Evolutionary conservation across 2,113 vertebrate species (phyloP).

Genomic region (Paedocypris sp.): DNA sequence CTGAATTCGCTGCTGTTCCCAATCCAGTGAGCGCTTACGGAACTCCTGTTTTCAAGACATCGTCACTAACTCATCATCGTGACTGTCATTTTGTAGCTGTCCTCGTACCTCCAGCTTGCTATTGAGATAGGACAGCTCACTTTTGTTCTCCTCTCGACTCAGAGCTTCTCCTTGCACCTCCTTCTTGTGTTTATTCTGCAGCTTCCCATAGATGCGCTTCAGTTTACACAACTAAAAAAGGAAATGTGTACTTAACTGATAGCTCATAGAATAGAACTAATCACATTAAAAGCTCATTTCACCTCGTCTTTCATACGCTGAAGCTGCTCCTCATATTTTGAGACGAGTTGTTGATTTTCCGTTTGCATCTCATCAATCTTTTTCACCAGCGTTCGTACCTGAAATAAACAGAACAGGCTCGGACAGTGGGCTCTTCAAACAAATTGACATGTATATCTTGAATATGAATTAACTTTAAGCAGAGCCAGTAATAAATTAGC

Average conservation of each 20-base stretch:
- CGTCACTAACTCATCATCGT: too few relatives aligned
- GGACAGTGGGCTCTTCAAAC: not conserved
- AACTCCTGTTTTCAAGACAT: slow-evolving; percentile 67
- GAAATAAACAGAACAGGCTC: not conserved
- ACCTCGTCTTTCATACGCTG: slow-evolving; percentile 78
- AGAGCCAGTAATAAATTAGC: too few relatives aligned
- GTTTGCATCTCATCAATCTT: slow-evolving; percentile 66
- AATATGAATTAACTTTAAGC: too few relatives aligned
- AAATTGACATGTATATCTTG: too few relatives aligned
- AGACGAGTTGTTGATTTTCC: slow-evolving; percentile 60
- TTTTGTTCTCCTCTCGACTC: slow-evolving; percentile 52
- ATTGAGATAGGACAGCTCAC: slow-evolving; percentile 63
- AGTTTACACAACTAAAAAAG: slow-evolving; percentile 68
- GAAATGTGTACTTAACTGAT: not conserved
- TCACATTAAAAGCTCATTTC: slow-evolving; percentile 18
- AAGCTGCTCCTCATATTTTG: slow-evolving; percentile 78
- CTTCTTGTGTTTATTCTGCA: slow-evolving; percentile 73
- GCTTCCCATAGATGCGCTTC: slow-evolving; percentile 84
- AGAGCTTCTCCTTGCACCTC: slow-evolving; percentile 55
- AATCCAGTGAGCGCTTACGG: slow-evolving; percentile 67
- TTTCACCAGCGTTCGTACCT: slow-evolving; percentile 65
- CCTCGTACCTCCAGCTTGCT: slow-evolving; percentile 69
- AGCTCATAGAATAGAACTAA: not conserved
- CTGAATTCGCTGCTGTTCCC: slow-evolving; percentile 76
- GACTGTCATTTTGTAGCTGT: not conserved